Conservation (phyloP, 2,888 invertebrate species). For the Yponomeuta evonymella region DNA sequence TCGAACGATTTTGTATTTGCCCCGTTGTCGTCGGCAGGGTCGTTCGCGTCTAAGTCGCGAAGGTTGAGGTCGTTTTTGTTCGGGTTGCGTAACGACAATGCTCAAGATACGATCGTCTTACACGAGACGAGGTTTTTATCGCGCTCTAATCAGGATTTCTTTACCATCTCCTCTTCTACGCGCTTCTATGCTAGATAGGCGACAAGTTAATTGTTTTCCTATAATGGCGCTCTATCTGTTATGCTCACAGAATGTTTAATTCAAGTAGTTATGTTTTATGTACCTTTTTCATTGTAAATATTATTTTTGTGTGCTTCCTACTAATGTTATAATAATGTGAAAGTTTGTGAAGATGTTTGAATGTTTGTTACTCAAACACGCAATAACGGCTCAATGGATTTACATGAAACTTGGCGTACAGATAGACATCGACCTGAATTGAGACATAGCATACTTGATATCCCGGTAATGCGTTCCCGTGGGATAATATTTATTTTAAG, state of each 20-base stretch:
- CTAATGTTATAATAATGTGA: too few relatives aligned
- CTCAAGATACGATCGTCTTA: neutral
- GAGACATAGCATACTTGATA: too few relatives aligned
- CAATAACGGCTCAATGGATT: too few relatives aligned
- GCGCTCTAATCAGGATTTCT: neutral
- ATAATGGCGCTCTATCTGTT: slow-evolving; percentile 3
- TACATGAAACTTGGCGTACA: too few relatives aligned
- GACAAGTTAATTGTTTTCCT: slow-evolving; percentile 10
- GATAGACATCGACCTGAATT: too few relatives aligned
- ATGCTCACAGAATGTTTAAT: neutral
- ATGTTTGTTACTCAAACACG: too few relatives aligned
- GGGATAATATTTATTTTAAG: too few relatives aligned
- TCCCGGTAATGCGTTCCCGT: too few relatives aligned
- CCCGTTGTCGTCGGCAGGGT: neutral
- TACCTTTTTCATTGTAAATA: too few relatives aligned
- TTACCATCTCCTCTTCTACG: neutral
- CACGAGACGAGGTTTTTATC: slow-evolving; percentile 12
- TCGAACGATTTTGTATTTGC: slow-evolving; percentile 10
- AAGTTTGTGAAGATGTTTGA: too few relatives aligned
- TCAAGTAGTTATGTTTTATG: neutral
- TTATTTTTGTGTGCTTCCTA: too few relatives aligned
- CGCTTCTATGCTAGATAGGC: neutral
- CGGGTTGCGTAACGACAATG: slow-evolving; percentile 10
- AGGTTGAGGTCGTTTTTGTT: slow-evolving; percentile 13
- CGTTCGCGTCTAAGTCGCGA: neutral